Base-by-base conservation (phyloP, 2,113 vertebrate genomes). In the Silurus glanis region DNA sequence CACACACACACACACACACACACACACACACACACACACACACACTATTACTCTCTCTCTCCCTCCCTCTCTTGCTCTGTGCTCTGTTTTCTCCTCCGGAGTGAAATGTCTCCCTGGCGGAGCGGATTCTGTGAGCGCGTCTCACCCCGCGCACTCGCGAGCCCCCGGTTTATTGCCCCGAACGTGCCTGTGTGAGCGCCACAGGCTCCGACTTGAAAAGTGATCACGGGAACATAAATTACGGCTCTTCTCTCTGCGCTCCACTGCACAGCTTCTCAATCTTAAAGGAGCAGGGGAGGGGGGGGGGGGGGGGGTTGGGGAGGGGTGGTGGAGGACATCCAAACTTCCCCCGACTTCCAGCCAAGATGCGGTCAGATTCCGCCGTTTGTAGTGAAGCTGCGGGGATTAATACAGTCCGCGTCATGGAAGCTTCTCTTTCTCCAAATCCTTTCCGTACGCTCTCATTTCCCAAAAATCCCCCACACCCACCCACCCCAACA, bases 101-200 rank as follows among this genome's bases (percentile, higher is more conserved):
- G 80, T 74, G 51, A 64, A 83, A 83, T 83, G 80, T 87, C 71
- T 87, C 85, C 71, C 86, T 87, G 47, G 59, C 25, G 76, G 83
- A 83, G 90, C 49, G 76, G 92, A 92, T 91, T 89, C 87, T 90
- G 90, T 84, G 84, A 89, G 85, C 84, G 84, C 37, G 37, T 37
- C 37, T 37, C 37, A 37, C 88, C 85, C 80, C 81, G 66, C 56
- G 9, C 87, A 78, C 81, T 86, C 83, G 23, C 82, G 62, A 37
- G 61, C 49, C 82, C 82, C 61, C 64, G 78, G 28, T 84, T 84
- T 83, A 78, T 83, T 84, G 61, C 56, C 72, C 37, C 49, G 28
- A 78, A 79, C 87, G 66, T 74, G 81, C 82, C 64, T 55, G 37
- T 81, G 25, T 75, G 45, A 64, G 72, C 83, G 66, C 83, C 37